Evolutionary conservation across 2,797 vertebrate species (phyloP).

Genomic region (Anniella stebbinsi): DNA sequence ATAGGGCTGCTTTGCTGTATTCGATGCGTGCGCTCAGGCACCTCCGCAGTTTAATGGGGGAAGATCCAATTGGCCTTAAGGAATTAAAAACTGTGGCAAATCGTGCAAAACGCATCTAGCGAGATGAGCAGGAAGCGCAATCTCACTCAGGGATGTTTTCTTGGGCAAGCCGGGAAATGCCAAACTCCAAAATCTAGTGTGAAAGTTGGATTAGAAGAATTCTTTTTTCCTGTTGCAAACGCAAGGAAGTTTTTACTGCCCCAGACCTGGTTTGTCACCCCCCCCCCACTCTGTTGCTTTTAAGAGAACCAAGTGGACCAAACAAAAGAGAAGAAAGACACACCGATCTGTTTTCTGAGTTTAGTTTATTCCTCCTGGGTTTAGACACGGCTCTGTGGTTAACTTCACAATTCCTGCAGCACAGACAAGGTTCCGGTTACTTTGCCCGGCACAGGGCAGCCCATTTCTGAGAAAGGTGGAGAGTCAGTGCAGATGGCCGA

Average conservation of each 20-base stretch:
- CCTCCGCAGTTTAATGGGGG: not conserved
- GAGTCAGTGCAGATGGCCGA: too few species aligned
- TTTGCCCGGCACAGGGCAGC: not conserved
- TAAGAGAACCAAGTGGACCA: too few species aligned
- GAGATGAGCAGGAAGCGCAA: not conserved
- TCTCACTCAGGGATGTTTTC: not conserved
- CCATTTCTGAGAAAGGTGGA: not conserved
- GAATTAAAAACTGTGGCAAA: not conserved
- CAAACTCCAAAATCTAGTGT: not conserved
- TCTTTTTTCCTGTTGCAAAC: not conserved
- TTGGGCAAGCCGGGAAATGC: not conserved
- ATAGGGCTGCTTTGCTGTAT: too few species aligned
- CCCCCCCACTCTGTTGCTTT: too few species aligned
- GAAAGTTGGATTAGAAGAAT: not conserved
- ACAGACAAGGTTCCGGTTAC: not conserved
- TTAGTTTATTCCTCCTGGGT: slow-evolving; percentile 62
- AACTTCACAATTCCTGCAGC: not conserved
- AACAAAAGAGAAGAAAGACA: slow-evolving; percentile 8
- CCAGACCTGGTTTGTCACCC: too few species aligned
- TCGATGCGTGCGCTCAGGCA: too few species aligned
- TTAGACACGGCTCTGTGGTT: slow-evolving; percentile 55
- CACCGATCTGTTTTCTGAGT: slow-evolving; percentile 2
- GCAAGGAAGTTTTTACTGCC: not conserved
- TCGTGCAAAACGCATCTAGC: not conserved
- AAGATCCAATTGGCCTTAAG: not conserved